phyloP scores from a whole-genome alignment of 2,888 invertebrate genomes.

The Platerodrilus igneus region DNA sequence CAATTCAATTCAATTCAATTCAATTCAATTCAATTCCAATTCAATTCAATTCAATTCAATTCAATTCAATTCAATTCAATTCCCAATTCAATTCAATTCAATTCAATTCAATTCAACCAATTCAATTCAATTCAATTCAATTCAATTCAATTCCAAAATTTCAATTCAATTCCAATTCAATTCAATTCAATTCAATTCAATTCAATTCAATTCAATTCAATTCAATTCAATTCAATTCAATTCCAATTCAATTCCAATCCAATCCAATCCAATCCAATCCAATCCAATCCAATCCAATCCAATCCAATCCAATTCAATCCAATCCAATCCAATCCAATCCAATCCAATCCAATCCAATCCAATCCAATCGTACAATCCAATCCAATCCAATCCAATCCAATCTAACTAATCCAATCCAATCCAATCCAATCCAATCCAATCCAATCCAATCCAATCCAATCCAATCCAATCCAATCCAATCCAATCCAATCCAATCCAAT shows the following conservation, averaged over 20 bases:
- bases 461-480: constrained; percentile 3
- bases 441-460: constrained; percentile 4
- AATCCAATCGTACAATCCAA: background rate
- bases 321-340: constrained; percentile 4
- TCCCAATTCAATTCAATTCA: too few species aligned
- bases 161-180: background rate
- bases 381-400: background rate
- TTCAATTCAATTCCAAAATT: background rate
- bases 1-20: too few species aligned
- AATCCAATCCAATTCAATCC: constrained; percentile 3
- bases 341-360: constrained; percentile 4
- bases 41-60: too few species aligned
- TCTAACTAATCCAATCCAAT: background rate
- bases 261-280: background rate
- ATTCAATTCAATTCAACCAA: too few species aligned
- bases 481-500: constrained; percentile 4
- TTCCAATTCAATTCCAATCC: background rate
- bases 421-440: constrained; percentile 4
- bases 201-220: background rate
- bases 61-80: too few species aligned
- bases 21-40: too few species aligned
- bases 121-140: background rate
- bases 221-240: background rate
- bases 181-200: background rate
- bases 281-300: background rate